A percentile compares a stretch with the other conserved stretches of the same genome.
These are phyloP conservation scores for Paelopatides confundens DNA, from an alignment of 53 echinoderm and acorn worm species.

Conservation along the genomic window DNA sequence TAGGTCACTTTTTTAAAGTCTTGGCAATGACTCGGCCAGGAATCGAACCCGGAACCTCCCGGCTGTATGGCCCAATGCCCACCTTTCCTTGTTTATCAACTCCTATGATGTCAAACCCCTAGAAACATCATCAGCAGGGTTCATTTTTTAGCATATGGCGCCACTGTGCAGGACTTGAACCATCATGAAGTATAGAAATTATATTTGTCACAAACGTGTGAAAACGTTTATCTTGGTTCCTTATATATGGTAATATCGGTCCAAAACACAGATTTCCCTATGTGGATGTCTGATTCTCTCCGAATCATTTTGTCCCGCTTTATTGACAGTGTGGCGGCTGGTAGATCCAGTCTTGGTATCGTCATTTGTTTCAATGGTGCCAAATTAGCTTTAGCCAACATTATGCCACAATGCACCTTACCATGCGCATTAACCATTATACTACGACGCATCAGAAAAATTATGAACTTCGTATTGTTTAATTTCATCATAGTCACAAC, in stretches of 20 bases:
- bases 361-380: constrained; percentile 58
- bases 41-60: too few species aligned
- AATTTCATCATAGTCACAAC: constrained; percentile 33
- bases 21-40: too few species aligned
- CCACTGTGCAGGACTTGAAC: constrained; percentile 35
- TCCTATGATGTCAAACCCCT: constrained; percentile 23
- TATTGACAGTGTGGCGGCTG: constrained; percentile 28
- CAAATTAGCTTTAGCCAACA: constrained; percentile 61
- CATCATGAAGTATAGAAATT: constrained; percentile 45
- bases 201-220: too few species aligned
- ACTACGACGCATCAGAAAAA: constrained; percentile 74
- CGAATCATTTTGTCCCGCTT: constrained; percentile 38
- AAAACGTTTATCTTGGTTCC: too few species aligned
- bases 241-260: constrained; percentile 65
- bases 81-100: constrained; percentile 6
- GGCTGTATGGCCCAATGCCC: constrained; percentile 52
- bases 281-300: constrained; percentile 34
- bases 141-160: constrained; percentile 51
- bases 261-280: constrained; percentile 40
- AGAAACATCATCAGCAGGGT: constrained; percentile 66
- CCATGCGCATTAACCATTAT: neutral
- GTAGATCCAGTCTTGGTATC: constrained; percentile 57
- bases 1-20: too few species aligned
- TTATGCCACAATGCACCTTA: constrained; percentile 40
- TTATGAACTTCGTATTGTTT: constrained; percentile 60